These are phyloP conservation scores for Cremastinae sp. DNA, from an alignment of 2,888 invertebrate species.

Conservation along the genomic window DNA sequence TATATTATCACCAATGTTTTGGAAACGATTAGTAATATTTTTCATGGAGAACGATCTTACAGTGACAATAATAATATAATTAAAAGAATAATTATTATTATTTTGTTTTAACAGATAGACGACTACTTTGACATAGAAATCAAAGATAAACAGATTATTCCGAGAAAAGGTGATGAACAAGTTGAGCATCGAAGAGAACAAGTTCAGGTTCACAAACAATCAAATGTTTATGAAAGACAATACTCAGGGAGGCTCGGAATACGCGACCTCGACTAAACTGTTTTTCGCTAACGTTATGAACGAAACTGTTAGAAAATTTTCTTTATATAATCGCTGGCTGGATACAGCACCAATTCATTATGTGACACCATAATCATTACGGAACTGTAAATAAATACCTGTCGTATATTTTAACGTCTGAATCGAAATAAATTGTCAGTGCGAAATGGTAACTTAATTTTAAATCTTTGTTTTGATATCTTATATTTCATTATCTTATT, in stretches of 20 bases:
- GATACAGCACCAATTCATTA: not conserved
- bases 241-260: constrained; percentile 44
- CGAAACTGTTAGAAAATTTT: not conserved
- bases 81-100: too few species aligned
- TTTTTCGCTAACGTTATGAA: constrained; percentile 3
- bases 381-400: constrained; percentile 19
- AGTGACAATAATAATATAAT: too few species aligned
- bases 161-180: too few species aligned
- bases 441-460: too few species aligned
- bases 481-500: too few species aligned
- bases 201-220: not conserved
- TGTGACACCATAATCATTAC: constrained; percentile 4
- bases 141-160: too few species aligned
- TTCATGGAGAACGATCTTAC: too few species aligned
- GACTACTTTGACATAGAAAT: too few species aligned
- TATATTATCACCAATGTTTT: too few species aligned
- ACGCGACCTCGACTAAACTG: constrained; percentile 26
- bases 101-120: too few species aligned
- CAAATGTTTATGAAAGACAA: not conserved
- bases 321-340: too few species aligned
- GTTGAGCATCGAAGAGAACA: not conserved
- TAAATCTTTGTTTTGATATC: not conserved
- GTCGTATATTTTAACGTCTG: not conserved
- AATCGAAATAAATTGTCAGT: not conserved
- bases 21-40: too few species aligned